Evolutionary conservation across 2,797 vertebrate species (phyloP).

Genomic region (Myripristis jacobus): DNA sequence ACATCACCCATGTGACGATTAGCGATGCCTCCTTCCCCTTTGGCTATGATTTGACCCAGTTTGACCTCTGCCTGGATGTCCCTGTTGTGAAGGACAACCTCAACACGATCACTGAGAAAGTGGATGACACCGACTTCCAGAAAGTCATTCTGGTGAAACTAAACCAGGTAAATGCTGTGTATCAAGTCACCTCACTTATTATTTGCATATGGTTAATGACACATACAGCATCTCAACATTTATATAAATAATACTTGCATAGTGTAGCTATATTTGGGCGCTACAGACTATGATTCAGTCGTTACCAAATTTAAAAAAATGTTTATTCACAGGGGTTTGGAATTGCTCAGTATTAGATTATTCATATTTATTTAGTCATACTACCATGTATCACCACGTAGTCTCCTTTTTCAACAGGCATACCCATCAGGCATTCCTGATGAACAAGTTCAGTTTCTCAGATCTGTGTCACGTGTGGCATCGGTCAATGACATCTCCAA

Average conservation of each 20-base stretch:
- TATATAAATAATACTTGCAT: no score
- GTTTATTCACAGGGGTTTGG: no score
- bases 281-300: no score
- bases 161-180: constrained; percentile 65
- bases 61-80: constrained; percentile 72
- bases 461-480: constrained; percentile 68
- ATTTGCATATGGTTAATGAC: no score
- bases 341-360: no score
- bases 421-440: constrained; percentile 67
- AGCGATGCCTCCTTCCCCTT: constrained; percentile 71
- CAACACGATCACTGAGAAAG: constrained; percentile 68
- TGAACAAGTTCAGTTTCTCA: constrained; percentile 50
- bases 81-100: constrained; percentile 69
- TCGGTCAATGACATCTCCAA: constrained; percentile 67
- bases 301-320: no score
- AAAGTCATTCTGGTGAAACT: constrained; percentile 73
- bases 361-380: neutral
- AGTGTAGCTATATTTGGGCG: no score
- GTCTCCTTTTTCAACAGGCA: constrained; percentile 52
- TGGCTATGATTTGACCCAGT: constrained; percentile 67
- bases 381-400: neutral
- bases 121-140: constrained; percentile 66
- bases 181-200: no score
- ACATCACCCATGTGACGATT: constrained; percentile 70
- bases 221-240: no score